Evolutionary conservation across 2,113 vertebrate genomes (phyloP).

Genomic region (Halcyon malimbica): DNA sequence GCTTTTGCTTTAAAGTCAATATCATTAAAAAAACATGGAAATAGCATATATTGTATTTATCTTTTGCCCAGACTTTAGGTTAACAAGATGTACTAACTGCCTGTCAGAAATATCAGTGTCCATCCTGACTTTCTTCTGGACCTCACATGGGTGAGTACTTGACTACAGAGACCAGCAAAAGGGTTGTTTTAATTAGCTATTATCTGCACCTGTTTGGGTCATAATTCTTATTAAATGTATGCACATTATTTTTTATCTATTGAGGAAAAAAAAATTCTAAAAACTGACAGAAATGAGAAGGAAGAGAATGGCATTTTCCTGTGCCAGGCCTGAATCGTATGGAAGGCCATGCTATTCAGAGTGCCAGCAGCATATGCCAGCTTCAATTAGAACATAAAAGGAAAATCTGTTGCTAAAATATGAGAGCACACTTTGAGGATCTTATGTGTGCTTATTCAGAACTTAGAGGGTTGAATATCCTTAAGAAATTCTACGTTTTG

Average conservation of each 20-base stretch:
- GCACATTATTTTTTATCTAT: not conserved
- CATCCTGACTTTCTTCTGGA: not conserved
- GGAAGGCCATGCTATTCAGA: not conserved
- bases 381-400: conserved; percentile 36
- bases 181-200: not conserved
- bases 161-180: not conserved
- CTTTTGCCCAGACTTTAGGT: not conserved
- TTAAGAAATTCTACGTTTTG: not conserved
- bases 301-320: not conserved
- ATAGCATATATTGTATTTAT: not conserved
- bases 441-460: not conserved
- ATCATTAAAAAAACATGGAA: not conserved
- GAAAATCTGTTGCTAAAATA: conserved; percentile 35
- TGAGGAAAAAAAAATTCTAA: not conserved
- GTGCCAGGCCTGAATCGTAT: not conserved
- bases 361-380: conserved; percentile 23
- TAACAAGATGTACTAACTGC: not conserved
- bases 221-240: not conserved
- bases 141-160: not conserved
- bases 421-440: not conserved
- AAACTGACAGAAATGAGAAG: not conserved
- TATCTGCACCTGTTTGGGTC: not conserved
- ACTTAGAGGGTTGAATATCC: not conserved
- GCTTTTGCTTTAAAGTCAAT: not conserved
- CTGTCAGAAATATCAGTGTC: not conserved